Conservation (phyloP, 2,888 invertebrate genomes). For the Thumatha senex region DNA sequence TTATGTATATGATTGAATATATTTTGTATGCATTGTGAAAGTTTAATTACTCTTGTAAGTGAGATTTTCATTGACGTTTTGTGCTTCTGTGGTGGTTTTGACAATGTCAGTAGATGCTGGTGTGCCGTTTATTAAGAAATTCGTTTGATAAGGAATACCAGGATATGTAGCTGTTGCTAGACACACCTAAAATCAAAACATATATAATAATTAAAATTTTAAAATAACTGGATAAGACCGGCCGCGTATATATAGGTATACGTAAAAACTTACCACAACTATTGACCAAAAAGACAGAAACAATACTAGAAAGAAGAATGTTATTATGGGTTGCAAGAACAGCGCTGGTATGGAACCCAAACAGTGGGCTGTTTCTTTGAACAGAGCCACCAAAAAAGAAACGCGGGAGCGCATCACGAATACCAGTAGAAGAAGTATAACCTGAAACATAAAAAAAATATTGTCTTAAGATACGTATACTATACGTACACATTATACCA, state of each 20-base stretch:
- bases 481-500: background rate
- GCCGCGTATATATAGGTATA: too few species aligned
- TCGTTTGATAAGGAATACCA: constrained; percentile 76
- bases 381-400: constrained; percentile 91
- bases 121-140: constrained; percentile 68
- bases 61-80: constrained; percentile 54
- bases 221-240: background rate
- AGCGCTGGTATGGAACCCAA: constrained; percentile 92
- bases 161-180: constrained; percentile 93
- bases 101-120: constrained; percentile 47
- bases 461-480: background rate
- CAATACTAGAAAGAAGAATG: constrained; percentile 89
- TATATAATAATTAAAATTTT: background rate
- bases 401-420: constrained; percentile 91
- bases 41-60: constrained; percentile 56
- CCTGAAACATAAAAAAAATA: constrained; percentile 67
- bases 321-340: constrained; percentile 92
- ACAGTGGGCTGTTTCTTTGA: constrained; percentile 95
- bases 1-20: too few species aligned
- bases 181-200: constrained; percentile 78
- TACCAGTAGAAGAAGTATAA: constrained; percentile 88
- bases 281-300: constrained; percentile 95
- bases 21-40: too few species aligned
- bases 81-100: constrained; percentile 54
- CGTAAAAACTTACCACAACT: constrained; percentile 86